Evolutionary conservation across 2,888 invertebrate genomes (phyloP).

Genomic region (Mactromeris polynyma): DNA sequence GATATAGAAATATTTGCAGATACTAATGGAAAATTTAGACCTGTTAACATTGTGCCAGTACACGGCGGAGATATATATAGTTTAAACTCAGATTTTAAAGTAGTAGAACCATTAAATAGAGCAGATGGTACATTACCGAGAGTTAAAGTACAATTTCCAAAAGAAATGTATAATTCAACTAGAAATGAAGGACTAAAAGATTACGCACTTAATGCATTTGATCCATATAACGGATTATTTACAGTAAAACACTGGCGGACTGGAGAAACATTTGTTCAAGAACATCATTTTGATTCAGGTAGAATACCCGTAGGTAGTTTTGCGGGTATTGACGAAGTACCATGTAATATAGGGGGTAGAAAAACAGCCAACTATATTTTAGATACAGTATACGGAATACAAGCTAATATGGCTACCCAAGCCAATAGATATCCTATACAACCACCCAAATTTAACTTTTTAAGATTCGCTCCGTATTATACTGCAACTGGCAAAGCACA

Average conservation of each 20-base stretch:
- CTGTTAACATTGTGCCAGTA: slow-evolving; percentile 24
- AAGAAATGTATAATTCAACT: background rate
- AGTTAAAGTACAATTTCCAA: background rate
- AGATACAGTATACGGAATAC: slow-evolving; percentile 16
- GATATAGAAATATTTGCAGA: slow-evolving; percentile 34
- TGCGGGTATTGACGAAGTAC: background rate
- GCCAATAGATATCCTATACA: background rate
- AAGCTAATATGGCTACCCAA: slow-evolving; percentile 13
- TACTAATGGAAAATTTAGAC: slow-evolving; percentile 2
- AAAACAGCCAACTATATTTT: slow-evolving; percentile 1
- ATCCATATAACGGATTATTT: slow-evolving; percentile 31
- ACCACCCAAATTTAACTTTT: background rate
- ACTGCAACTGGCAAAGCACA: background rate
- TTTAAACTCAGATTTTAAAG: background rate
- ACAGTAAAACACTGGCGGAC: background rate
- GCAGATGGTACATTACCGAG: slow-evolving; percentile 4
- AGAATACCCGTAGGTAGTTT: slow-evolving; percentile 4
- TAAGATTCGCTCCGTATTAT: background rate
- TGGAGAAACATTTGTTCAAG: background rate
- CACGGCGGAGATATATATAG: background rate
- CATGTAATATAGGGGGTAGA: background rate
- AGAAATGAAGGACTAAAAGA: background rate
- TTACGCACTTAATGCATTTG: background rate
- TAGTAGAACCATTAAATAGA: background rate
- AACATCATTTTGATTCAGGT: background rate